A percentile compares a stretch with the other conserved stretches of the same genome.
Conservation (phyloP, 2,888 invertebrate genomes). For the Acleris sparsana region DNA sequence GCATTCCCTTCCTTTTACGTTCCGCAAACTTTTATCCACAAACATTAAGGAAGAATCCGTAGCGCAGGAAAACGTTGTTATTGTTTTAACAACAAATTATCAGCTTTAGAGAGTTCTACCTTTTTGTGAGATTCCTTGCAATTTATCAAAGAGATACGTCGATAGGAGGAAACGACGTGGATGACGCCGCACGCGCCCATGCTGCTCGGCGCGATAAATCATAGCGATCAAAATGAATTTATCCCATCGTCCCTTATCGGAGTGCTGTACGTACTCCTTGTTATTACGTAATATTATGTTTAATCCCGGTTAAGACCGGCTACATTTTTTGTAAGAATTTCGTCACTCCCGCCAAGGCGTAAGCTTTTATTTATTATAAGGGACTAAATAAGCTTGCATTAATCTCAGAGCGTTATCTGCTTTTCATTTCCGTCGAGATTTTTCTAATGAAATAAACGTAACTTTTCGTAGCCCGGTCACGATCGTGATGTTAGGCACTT, state of each 20-base stretch:
- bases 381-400: constrained; percentile 34
- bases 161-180: constrained; percentile 57
- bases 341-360: constrained; percentile 27
- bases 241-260: constrained; percentile 54
- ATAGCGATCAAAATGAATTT: constrained; percentile 68
- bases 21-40: constrained; percentile 45
- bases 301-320: constrained; percentile 21
- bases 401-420: constrained; percentile 36
- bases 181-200: constrained; percentile 64
- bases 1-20: constrained; percentile 34
- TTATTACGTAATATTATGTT: constrained; percentile 36
- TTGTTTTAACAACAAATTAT: constrained; percentile 42
- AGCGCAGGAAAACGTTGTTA: constrained; percentile 40
- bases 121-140: constrained; percentile 64
- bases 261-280: constrained; percentile 56
- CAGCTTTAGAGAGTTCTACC: constrained; percentile 55
- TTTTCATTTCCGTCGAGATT: constrained; percentile 33
- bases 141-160: constrained; percentile 74
- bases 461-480: constrained; percentile 1
- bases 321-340: constrained; percentile 31
- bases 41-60: constrained; percentile 44
- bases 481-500: background rate
- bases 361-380: constrained; percentile 35
- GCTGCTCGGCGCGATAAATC: constrained; percentile 64
- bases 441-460: constrained; percentile 26